Base-by-base conservation (phyloP, 2,888 invertebrate species). In the Drosophila aldrichi region DNA sequence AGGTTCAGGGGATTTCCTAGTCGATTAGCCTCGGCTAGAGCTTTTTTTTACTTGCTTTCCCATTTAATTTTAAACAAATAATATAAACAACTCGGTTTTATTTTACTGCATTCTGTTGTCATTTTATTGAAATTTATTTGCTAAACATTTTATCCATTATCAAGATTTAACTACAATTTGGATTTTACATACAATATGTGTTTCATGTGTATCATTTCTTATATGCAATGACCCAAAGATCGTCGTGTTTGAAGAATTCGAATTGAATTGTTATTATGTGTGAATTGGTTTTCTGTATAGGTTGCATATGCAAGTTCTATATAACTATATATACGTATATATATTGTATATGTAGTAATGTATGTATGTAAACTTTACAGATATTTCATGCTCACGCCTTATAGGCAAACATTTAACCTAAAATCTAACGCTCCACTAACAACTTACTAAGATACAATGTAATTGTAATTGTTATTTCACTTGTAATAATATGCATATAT, bases 101-200 rank as follows among this genome's bases (percentile, higher is more conserved):
- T 71, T 76, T 79, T 76, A 79, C 68, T 75, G 72, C 69, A 81
- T 62, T 84, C 69, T 60, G 56, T 73, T 80, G 67, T 62, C 80
- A 43, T 73, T 87, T 80, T 80, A 80, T 80, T 76, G 70, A 78
- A 83, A 74, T 87, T 85, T 88, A 88, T 85, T 88, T 54, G 65
- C 86, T 86, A 83, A 88, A 81, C 77, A 83, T 79, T 84, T 85
- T 74, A 80, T 72, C 80, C 80, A 75, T 79, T 87, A 74, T 79
- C 68, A 88, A 83, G 79, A 79, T 83, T 83, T 85, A 86, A 83
- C 88, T 86, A 86, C 83, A 75, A 77, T 81, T 87, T 82, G 78
- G 86, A 79, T 83, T 86, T 86, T 77, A 83, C 77, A 84, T 81
- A 70, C 59, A 70, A 60, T 60, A 70, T 74, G 58, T 59, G 29